Percentiles rank a stretch among this genome's conserved stretches.
These are phyloP conservation scores for Smutsia gigantea DNA, from an alignment of 2,797 vertebrate genomes.

Conservation along the genomic window DNA sequence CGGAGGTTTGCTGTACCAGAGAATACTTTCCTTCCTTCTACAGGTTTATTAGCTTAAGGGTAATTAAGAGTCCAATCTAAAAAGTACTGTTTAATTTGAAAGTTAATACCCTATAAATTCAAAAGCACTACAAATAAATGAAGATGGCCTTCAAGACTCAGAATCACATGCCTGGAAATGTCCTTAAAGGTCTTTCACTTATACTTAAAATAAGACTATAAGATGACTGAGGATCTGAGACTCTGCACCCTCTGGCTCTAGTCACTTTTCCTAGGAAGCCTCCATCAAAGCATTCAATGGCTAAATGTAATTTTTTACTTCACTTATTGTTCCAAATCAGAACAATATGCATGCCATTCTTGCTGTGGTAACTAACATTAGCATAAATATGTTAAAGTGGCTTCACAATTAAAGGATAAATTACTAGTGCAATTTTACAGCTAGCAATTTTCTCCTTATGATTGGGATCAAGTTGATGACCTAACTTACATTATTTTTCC, in stretches of 20 bases:
- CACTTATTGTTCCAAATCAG: neutral
- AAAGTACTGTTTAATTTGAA: slow-evolving; percentile 11
- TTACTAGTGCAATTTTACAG: neutral
- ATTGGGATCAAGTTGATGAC: slow-evolving; percentile 33
- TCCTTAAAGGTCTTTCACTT: neutral
- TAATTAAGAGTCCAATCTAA: slow-evolving; percentile 23
- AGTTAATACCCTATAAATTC: neutral
- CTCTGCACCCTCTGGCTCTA: neutral
- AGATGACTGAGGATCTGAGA: neutral
- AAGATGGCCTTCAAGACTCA: neutral
- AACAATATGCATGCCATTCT: neutral
- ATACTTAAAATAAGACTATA: neutral
- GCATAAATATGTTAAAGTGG: neutral
- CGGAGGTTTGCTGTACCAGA: neutral
- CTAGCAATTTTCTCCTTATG: slow-evolving; percentile 27
- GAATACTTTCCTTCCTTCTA: neutral
- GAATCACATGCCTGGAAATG: neutral
- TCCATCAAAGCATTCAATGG: neutral
- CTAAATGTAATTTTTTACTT: neutral
- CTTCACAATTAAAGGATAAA: slow-evolving; percentile 50
- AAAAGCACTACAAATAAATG: slow-evolving; percentile 47
- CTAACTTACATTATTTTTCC: slow-evolving; percentile 53
- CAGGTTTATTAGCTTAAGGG: neutral
- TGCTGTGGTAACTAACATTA: neutral
- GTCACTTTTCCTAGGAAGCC: neutral